A percentile compares a stretch with the other conserved stretches of the same genome.
Conservation (phyloP, 2,888 invertebrate species). For the Ophion slaviceki region DNA sequence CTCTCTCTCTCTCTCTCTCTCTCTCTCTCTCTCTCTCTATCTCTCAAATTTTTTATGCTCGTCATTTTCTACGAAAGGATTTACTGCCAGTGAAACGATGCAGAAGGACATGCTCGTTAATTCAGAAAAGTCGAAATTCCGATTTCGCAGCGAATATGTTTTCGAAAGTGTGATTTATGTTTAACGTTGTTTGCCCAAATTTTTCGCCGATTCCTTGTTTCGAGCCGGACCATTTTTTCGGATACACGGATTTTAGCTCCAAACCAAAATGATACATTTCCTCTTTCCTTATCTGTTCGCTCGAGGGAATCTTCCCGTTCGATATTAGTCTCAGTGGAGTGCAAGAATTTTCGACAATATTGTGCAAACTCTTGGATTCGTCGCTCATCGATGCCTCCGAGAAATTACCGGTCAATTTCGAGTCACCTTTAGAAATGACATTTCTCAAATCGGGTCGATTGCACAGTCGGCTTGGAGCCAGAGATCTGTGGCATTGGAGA, state of each 20-base stretch:
- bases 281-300: constrained; percentile 27
- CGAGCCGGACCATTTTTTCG: constrained; percentile 46
- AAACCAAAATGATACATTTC: constrained; percentile 60
- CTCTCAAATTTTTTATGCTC: not conserved
- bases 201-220: constrained; percentile 58
- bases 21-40: not conserved
- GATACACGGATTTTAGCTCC: constrained; percentile 63
- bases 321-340: constrained; percentile 45
- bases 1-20: not conserved
- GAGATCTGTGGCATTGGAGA: constrained; percentile 62
- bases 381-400: constrained; percentile 44
- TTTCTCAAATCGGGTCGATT: constrained; percentile 48
- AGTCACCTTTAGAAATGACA: constrained; percentile 10
- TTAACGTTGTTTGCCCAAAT: constrained; percentile 63
- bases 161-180: constrained; percentile 64
- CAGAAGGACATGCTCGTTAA: not conserved
- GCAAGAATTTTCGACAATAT: constrained; percentile 44
- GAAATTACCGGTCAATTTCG: not conserved
- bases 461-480: constrained; percentile 58
- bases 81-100: constrained; percentile 11
- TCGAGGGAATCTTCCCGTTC: constrained; percentile 17
- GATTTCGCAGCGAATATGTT: constrained; percentile 64
- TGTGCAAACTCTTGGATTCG: constrained; percentile 41
- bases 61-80: not conserved
- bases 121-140: constrained; percentile 60